Conservation (phyloP, 2,113 vertebrate genomes). For the Mugil cephalus region DNA sequence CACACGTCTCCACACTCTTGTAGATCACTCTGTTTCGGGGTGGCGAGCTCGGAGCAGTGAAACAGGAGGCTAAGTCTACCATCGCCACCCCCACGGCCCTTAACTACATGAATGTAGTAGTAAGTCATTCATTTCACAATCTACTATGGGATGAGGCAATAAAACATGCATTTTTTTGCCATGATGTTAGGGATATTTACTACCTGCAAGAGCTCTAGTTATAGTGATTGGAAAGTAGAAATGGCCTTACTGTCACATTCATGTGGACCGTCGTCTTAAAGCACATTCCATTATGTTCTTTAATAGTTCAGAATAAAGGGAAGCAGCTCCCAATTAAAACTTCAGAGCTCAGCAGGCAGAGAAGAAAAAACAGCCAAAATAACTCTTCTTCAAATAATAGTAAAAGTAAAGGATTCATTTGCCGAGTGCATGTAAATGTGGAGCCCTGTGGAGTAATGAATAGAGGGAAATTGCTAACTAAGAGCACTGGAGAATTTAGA, state of each 20-base stretch:
- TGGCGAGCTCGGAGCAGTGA: constrained; percentile 76
- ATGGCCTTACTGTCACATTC: constrained; percentile 85
- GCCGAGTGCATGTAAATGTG: constrained; percentile 78
- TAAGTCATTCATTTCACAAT: constrained; percentile 84
- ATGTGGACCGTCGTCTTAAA: constrained; percentile 81
- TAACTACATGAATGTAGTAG: constrained; percentile 85
- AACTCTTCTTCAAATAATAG: constrained; percentile 77
- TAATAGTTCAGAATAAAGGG: constrained; percentile 64
- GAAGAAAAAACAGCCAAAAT: constrained; percentile 78
- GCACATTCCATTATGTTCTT: constrained; percentile 80
- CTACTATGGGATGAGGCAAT: constrained; percentile 77
- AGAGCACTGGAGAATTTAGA: constrained; percentile 38
- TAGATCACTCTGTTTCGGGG: constrained; percentile 80
- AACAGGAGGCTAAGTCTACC: constrained; percentile 73
- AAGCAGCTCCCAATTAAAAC: constrained; percentile 71
- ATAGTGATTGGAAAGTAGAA: constrained; percentile 80
- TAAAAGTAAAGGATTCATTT: constrained; percentile 76
- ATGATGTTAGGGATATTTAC: constrained; percentile 56
- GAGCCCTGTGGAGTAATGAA: constrained; percentile 59
- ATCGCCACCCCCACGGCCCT: constrained; percentile 77
- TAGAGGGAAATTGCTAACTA: constrained; percentile 36
- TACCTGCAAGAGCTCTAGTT: constrained; percentile 60
- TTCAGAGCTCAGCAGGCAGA: constrained; percentile 76
- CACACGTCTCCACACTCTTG: constrained; percentile 72
- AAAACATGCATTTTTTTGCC: constrained; percentile 86